Evolutionary conservation across 2,888 invertebrate species (phyloP), one percentile per base, ranked within the genome.

Genomic region (Sussaba pulchella): DNA sequence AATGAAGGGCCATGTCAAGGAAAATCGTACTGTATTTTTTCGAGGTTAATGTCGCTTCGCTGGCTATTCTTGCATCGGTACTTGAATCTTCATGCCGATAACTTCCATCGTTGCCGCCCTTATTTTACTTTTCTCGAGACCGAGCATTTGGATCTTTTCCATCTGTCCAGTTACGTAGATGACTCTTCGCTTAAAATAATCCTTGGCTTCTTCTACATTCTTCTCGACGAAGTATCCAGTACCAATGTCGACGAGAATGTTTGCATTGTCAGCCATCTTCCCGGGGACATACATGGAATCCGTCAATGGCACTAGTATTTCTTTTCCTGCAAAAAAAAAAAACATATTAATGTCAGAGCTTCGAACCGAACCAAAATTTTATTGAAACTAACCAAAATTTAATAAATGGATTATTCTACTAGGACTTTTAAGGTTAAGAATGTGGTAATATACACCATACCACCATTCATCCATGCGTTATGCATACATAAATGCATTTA

Each of bases 201-300:
- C 97, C 91, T 97, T 96, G 0, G 98, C 98, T 78, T 96, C 95
- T 21, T 94, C 95, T 80, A 97, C 94, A 88, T 96, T 95, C 96
- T 98, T 98, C 92, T 99, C 97, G 19, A 97, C 97, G 93, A 97
- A 99, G 92, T 99, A 99, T 82, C 99, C 98, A 67, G 99, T 99
- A 66, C 99, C 99, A 89, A 99, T 96, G 92, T 99, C 99, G 85
- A 99, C 96, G 36, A 99, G 94, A 69, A 99, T 98, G 91, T 96
- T 96, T 70, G 97, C 95, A 39, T 96, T 95, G 90, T 99, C 96
- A 81, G 95, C 94, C 77, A 99, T 94, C 87, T 95, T 95, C 1
- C 99, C 99, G 47, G 98, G 97, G 50, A 99, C 98, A 93, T 99
- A 99, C 97, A 99, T 98, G 94, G 99, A 99, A 87, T 98, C 97